Evolutionary conservation across 2,113 vertebrate species (phyloP).

Genomic region (Oreochromis niloticus): DNA sequence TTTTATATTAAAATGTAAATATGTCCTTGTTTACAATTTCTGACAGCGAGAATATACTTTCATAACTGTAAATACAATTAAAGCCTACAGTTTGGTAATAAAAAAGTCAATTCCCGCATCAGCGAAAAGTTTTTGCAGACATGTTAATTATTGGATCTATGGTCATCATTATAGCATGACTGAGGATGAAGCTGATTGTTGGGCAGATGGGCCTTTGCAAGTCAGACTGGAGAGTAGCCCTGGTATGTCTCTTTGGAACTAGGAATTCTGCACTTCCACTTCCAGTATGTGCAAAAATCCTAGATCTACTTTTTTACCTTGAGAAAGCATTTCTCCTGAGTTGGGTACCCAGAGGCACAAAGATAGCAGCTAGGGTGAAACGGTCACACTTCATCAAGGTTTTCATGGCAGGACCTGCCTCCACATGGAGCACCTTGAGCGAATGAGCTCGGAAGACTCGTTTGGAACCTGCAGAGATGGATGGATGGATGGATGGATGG

Average conservation of each 20-base stretch:
- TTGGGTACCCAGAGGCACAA: neutral
- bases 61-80: neutral
- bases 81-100: neutral
- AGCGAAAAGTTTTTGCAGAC: fast-evolving
- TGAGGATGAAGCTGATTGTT: neutral
- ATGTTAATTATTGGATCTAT: neutral
- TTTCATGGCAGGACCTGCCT: neutral
- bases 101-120: neutral
- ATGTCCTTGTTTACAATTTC: neutral
- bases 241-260: neutral
- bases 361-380: neutral
- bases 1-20: neutral
- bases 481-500: neutral
- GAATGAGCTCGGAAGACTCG: neutral
- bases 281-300: neutral
- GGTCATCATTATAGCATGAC: neutral
- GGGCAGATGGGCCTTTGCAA: neutral
- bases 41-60: neutral
- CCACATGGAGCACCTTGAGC: neutral
- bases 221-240: neutral
- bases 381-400: fast-evolving
- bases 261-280: neutral
- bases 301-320: neutral
- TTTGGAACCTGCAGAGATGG: neutral
- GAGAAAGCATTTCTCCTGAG: neutral